Evolutionary conservation across 1,140 invertebrate species (phyloP).

Genomic region (Melipona quadrifasciata): DNA sequence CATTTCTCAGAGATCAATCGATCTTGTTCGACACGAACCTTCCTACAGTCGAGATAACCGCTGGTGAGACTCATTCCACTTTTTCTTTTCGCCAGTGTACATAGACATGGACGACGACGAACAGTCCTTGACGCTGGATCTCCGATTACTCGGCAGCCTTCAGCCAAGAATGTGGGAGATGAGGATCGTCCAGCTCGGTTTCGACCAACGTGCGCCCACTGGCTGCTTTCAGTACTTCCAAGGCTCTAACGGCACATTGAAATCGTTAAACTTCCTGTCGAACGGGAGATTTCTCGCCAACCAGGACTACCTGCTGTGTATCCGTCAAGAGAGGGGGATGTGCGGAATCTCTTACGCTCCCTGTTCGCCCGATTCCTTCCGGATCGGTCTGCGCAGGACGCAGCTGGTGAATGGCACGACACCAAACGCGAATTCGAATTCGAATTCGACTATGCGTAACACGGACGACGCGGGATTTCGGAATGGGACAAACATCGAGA

Average conservation of each 20-base stretch:
- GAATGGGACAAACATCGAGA: constrained; percentile 59
- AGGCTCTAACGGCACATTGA: constrained; percentile 84
- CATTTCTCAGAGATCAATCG: not conserved
- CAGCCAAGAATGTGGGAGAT: constrained; percentile 89
- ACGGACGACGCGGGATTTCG: not conserved
- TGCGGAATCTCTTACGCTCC: constrained; percentile 90
- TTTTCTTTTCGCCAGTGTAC: constrained; percentile 82
- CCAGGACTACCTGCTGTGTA: constrained; percentile 90
- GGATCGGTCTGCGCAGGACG: constrained; percentile 84
- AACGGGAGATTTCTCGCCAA: constrained; percentile 90
- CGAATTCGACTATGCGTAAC: not conserved
- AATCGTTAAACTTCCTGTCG: constrained; percentile 90
- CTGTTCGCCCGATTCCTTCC: constrained; percentile 88
- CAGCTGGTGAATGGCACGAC: constrained; percentile 23
- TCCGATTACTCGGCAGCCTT: constrained; percentile 83
- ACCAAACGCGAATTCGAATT: constrained; percentile 47
- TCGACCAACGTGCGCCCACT: constrained; percentile 87
- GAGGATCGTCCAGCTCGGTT: constrained; percentile 87
- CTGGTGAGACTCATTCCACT: not conserved
- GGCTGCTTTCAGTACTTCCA: constrained; percentile 89
- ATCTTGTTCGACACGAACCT: constrained; percentile 5
- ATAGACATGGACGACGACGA: constrained; percentile 84
- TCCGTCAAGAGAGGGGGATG: constrained; percentile 86
- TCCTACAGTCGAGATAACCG: not conserved
- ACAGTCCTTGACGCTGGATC: constrained; percentile 81